phyloP scores from a whole-genome alignment of 2,113 vertebrate genomes.

The Taxidea taxus region DNA sequence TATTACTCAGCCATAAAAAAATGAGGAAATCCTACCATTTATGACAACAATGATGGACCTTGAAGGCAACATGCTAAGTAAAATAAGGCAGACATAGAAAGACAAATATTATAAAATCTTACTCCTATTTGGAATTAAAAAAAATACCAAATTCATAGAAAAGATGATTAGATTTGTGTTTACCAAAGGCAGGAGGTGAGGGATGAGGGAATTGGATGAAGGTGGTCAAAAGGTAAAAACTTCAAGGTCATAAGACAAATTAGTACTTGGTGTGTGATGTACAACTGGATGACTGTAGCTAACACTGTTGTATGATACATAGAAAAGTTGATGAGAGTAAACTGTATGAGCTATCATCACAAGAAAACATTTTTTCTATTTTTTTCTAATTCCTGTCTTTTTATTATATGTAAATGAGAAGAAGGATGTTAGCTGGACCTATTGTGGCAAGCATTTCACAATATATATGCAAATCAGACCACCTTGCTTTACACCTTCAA shows the following conservation, averaged over 20 bases:
- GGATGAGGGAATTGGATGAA: background rate
- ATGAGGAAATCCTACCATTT: background rate
- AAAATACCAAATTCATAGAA: background rate
- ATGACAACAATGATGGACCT: background rate
- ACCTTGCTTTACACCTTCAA: background rate
- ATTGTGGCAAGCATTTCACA: background rate
- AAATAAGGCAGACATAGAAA: background rate
- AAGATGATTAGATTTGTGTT: background rate
- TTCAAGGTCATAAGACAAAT: background rate
- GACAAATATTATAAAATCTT: background rate
- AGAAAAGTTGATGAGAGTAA: background rate
- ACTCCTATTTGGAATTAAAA: background rate
- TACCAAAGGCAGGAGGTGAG: background rate
- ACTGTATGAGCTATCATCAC: background rate
- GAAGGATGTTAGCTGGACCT: background rate
- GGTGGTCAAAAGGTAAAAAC: background rate
- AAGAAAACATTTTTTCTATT: background rate
- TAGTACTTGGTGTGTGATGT: background rate
- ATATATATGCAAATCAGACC: background rate
- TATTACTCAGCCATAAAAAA: background rate
- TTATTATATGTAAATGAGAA: background rate
- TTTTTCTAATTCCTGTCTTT: background rate
- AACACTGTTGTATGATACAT: background rate
- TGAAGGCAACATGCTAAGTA: background rate
- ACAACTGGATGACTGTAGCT: background rate